phyloP scores from a whole-genome alignment of 1,140 invertebrate species.

The Nasonia vitripennis region DNA sequence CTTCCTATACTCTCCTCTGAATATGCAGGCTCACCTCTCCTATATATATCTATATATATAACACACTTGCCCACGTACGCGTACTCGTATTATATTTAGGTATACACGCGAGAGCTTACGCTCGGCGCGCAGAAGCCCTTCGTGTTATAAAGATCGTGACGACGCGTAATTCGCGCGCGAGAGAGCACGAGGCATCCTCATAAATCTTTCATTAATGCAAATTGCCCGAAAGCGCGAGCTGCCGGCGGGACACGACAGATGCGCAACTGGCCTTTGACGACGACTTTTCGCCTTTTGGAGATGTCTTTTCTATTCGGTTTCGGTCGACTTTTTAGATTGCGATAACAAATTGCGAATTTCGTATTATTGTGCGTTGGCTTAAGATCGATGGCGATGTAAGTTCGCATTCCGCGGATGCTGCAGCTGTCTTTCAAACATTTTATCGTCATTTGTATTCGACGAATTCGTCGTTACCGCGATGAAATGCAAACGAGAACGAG shows the following conservation, averaged over 20 bases:
- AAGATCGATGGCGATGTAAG: too few relatives aligned
- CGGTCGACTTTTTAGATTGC: too few relatives aligned
- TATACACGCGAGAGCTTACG: background rate
- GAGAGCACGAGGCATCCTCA: slow-evolving; percentile 25
- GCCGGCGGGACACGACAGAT: background rate
- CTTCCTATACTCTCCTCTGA: background rate
- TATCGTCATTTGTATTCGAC: too few relatives aligned
- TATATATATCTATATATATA: too few relatives aligned
- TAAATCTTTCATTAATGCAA: slow-evolving; percentile 55
- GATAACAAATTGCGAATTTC: too few relatives aligned
- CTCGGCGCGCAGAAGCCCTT: background rate
- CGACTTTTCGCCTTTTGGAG: background rate
- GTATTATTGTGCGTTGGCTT: too few relatives aligned
- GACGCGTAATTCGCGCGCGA: slow-evolving; percentile 46
- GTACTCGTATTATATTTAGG: background rate
- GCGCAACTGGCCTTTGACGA: background rate
- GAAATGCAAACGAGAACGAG: too few relatives aligned
- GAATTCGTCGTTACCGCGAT: too few relatives aligned
- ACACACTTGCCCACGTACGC: background rate
- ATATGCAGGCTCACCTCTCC: slow-evolving; percentile 1
- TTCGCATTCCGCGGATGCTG: too few relatives aligned
- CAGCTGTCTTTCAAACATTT: too few relatives aligned
- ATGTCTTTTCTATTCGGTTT: too few relatives aligned
- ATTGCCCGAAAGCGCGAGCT: slow-evolving; percentile 49
- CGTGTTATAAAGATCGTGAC: slow-evolving; percentile 48